Conservation (phyloP, 2,888 invertebrate genomes). For the Cataglyphis livida region DNA sequence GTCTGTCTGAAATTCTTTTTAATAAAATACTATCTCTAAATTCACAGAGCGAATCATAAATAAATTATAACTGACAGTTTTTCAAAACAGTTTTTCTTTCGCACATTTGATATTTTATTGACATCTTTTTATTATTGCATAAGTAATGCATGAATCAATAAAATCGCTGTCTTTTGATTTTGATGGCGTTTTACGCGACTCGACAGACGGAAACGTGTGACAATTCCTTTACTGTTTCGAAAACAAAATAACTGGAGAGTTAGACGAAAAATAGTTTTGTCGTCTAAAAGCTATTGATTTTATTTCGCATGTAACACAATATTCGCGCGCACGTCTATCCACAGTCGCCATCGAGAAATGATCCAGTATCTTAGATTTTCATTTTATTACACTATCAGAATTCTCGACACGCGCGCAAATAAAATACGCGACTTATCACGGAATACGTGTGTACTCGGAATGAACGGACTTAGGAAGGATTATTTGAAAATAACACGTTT, state of each 20-base stretch:
- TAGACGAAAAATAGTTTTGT: not conserved
- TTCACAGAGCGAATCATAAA: not conserved
- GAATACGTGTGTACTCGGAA: not conserved
- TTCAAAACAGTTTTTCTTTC: not conserved
- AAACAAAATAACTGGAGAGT: constrained; percentile 7
- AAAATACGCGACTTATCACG: not conserved
- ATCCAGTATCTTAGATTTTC: not conserved
- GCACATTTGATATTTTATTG: not conserved
- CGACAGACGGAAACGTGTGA: constrained; percentile 12
- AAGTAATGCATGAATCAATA: not conserved
- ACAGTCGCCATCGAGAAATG: not conserved
- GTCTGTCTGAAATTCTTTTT: not conserved
- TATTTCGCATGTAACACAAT: not conserved
- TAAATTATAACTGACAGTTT: not conserved
- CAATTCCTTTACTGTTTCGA: not conserved
- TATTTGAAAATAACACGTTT: constrained; percentile 2
- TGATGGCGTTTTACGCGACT: constrained; percentile 4
- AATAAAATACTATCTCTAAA: not conserved
- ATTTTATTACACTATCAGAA: not conserved
- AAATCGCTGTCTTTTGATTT: constrained; percentile 1
- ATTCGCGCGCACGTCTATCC: not conserved
- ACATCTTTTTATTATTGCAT: constrained; percentile 7
- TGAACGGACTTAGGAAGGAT: not conserved
- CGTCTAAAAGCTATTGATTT: constrained; percentile 10
- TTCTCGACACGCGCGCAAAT: not conserved